A percentile compares a stretch with the other conserved stretches of the same genome.
Conservation (phyloP, 2,797 vertebrate genomes). For the Chrysocyon brachyurus region DNA sequence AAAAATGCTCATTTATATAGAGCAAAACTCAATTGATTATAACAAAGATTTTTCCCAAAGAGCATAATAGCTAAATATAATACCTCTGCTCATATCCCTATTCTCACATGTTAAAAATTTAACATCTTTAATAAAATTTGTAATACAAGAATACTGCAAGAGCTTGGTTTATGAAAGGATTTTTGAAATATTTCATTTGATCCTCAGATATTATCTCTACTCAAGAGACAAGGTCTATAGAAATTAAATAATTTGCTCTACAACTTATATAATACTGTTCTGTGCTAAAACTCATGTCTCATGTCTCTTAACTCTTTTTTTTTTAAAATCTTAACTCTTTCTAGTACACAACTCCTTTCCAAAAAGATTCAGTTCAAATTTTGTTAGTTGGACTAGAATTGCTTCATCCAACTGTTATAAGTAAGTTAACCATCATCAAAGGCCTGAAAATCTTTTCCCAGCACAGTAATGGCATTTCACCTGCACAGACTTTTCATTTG, state of each 20-base stretch:
- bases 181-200: conserved; percentile 66
- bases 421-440: conserved; percentile 13
- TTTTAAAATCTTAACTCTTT: neutral
- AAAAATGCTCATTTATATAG: conserved; percentile 25
- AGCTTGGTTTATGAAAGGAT: conserved; percentile 10
- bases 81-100: neutral
- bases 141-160: conserved; percentile 24
- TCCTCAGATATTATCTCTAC: neutral
- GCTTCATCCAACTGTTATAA: conserved; percentile 42
- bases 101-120: conserved; percentile 53
- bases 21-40: conserved; percentile 21
- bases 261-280: neutral
- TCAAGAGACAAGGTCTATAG: neutral
- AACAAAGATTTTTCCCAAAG: neutral
- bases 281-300: neutral
- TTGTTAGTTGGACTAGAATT: neutral
- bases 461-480: conserved; percentile 41
- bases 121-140: conserved; percentile 52
- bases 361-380: conserved; percentile 38
- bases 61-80: conserved; percentile 4
- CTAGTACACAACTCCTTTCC: conserved; percentile 16
- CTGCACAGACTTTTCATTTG: conserved; percentile 47
- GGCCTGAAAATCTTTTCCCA: conserved; percentile 44
- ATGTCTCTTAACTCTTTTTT: neutral
- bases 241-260: conserved; percentile 49